Percentiles rank a stretch among this genome's conserved stretches.
phyloP scores from a whole-genome alignment of 2,888 invertebrate species.

The Iphiclides podalirius region DNA sequence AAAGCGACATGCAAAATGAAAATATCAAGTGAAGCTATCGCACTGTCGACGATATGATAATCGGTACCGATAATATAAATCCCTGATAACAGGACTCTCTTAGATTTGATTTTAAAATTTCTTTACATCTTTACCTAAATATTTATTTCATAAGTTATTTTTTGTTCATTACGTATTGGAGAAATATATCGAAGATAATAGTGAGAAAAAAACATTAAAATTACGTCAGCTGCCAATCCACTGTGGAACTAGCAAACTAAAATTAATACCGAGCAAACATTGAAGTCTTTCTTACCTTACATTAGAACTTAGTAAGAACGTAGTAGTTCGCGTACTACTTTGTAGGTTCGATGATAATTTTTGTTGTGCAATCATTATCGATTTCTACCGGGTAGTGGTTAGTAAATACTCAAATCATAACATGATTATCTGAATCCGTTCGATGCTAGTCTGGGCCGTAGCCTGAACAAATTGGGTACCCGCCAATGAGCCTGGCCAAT shows the following conservation, averaged over 20 bases:
- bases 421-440: slow-evolving; percentile 40
- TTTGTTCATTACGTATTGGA: too few species aligned
- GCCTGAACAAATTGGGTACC: slow-evolving; percentile 57
- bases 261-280: too few species aligned
- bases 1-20: slow-evolving; percentile 28
- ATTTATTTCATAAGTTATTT: too few species aligned
- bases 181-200: too few species aligned
- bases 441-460: slow-evolving; percentile 43
- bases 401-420: slow-evolving; percentile 48
- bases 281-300: too few species aligned
- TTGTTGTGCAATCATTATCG: too few species aligned
- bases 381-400: slow-evolving; percentile 39
- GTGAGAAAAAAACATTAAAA: too few species aligned
- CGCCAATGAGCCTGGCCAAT: slow-evolving; percentile 61
- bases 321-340: too few species aligned
- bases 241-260: too few species aligned
- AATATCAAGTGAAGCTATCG: slow-evolving; percentile 44
- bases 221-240: too few species aligned
- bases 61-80: slow-evolving; percentile 57
- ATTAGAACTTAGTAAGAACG: too few species aligned
- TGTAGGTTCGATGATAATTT: too few species aligned
- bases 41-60: slow-evolving; percentile 55
- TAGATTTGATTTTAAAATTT: slow-evolving; percentile 22
- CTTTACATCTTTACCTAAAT: slow-evolving; percentile 5
- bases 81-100: slow-evolving; percentile 48